A percentile compares a stretch with the other conserved stretches of the same genome.
These are phyloP conservation scores for Synergus itoensis DNA, from an alignment of 2,888 invertebrate species.

Conservation along the genomic window DNA sequence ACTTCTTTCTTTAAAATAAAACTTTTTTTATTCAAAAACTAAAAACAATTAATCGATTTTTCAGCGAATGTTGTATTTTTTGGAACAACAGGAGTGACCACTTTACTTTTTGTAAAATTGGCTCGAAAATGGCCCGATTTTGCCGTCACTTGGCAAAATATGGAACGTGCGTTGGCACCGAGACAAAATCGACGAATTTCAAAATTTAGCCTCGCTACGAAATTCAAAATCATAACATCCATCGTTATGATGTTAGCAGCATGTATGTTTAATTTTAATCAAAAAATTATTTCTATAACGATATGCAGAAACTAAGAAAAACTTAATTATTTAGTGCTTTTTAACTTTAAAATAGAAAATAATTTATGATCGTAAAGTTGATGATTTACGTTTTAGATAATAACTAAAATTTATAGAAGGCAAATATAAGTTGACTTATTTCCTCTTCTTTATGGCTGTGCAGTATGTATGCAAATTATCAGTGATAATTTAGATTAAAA, in stretches of 20 bases:
- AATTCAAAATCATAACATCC: constrained; percentile 77
- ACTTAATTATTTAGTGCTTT: too few relatives aligned
- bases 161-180: constrained; percentile 76
- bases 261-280: constrained; percentile 67
- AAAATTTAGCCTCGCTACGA: constrained; percentile 67
- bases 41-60: not conserved
- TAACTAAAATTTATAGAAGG: too few relatives aligned
- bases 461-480: not conserved
- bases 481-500: not conserved
- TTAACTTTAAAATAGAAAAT: too few relatives aligned
- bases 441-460: too few relatives aligned
- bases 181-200: constrained; percentile 63
- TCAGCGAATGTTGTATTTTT: constrained; percentile 79
- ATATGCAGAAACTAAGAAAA: too few relatives aligned
- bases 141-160: constrained; percentile 78
- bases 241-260: constrained; percentile 78
- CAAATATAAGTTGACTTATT: too few relatives aligned
- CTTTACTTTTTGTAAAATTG: constrained; percentile 79
- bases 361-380: too few relatives aligned
- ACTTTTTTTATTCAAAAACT: constrained; percentile 12
- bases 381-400: too few relatives aligned
- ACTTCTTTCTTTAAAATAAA: not conserved
- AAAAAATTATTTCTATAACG: not conserved
- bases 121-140: constrained; percentile 80
- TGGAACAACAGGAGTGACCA: constrained; percentile 79